Evolutionary conservation across 2,113 vertebrate species (phyloP).

Genomic region (Nettapus auritus): DNA sequence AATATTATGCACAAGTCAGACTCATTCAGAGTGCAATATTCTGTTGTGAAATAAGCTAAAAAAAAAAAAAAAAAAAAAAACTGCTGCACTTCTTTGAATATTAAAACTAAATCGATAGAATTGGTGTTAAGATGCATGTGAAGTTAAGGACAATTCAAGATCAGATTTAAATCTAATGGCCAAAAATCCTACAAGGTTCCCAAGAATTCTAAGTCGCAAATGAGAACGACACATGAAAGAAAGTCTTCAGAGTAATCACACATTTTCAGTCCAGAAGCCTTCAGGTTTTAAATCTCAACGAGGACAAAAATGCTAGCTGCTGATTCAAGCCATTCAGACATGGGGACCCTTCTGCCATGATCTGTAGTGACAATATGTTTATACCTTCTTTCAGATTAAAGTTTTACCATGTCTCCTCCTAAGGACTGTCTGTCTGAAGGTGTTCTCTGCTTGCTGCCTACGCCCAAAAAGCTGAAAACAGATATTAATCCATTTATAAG

Average conservation of each 20-base stretch:
- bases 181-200: neutral
- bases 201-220: neutral
- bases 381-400: neutral
- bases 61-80: neutral
- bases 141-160: neutral
- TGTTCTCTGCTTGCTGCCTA: neutral
- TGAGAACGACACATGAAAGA: neutral
- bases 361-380: neutral
- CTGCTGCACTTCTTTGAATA: neutral
- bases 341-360: neutral
- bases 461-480: neutral
- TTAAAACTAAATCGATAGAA: neutral
- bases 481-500: accelerated
- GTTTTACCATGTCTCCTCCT: neutral
- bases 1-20: neutral
- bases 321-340: neutral
- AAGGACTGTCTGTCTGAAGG: neutral
- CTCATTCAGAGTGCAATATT: neutral
- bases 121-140: neutral
- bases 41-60: neutral
- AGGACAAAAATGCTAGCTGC: neutral
- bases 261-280: neutral
- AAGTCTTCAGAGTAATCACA: neutral
- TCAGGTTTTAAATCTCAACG: neutral
- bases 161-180: neutral